These are phyloP conservation scores for Ammodytes marinus DNA, from an alignment of 2,113 vertebrate species.

Conservation along the genomic window DNA sequence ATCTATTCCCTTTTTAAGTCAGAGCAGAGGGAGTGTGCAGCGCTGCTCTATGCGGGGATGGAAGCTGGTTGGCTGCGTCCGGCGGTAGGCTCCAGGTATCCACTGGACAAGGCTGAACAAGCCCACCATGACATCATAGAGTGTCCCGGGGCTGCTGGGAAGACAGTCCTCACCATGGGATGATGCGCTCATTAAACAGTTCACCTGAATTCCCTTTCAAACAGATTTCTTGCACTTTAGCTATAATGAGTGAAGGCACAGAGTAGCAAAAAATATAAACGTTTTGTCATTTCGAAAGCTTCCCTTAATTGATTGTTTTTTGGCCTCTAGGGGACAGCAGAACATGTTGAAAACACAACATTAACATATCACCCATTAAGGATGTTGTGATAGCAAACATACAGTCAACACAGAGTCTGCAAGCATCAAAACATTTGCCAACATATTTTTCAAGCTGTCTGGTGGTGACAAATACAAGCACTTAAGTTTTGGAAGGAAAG, in stretches of 20 bases:
- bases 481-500: not conserved
- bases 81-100: constrained; percentile 56
- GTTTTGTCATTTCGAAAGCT: not conserved
- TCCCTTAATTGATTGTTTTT: not conserved
- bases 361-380: not conserved
- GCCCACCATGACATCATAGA: constrained; percentile 77
- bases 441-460: not conserved
- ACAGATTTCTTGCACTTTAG: not conserved
- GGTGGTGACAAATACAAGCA: not conserved
- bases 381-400: no score
- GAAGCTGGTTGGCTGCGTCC: constrained; percentile 74
- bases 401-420: no score
- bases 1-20: constrained; percentile 52
- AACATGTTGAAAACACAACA: constrained; percentile 2
- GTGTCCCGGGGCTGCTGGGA: constrained; percentile 71
- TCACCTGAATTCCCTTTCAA: not conserved
- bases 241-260: not conserved
- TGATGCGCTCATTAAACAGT: not conserved
- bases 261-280: not conserved
- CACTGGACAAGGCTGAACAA: constrained; percentile 60
- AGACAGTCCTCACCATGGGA: constrained; percentile 73
- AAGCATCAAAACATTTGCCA: no score
- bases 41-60: constrained; percentile 68
- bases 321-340: not conserved
- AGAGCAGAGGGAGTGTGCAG: constrained; percentile 65